A percentile compares a stretch with the other conserved stretches of the same genome.
Evolutionary conservation across 2,797 vertebrate species (phyloP).

Genomic region (Acrossocheilus wenchowensis): DNA sequence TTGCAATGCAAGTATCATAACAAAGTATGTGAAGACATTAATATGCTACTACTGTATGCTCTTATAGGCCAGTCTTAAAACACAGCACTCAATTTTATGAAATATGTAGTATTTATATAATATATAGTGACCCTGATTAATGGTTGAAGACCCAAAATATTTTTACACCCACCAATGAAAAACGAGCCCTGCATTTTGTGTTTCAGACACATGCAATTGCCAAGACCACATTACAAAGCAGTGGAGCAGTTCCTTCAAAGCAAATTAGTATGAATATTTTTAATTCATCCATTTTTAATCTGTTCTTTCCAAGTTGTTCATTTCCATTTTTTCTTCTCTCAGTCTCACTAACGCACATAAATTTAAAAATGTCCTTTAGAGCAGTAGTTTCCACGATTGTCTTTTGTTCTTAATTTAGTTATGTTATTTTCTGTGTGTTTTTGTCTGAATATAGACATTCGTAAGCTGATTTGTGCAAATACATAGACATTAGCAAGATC

Average conservation of each 20-base stretch:
- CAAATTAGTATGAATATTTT: slow-evolving; percentile 57
- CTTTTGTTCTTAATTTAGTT: slow-evolving; percentile 29
- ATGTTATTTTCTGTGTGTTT: slow-evolving; percentile 74
- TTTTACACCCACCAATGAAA: not conserved
- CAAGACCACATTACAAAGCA: slow-evolving; percentile 24
- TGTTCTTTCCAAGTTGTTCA: slow-evolving; percentile 44
- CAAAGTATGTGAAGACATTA: slow-evolving; percentile 12
- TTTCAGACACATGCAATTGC: slow-evolving; percentile 3
- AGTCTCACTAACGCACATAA: slow-evolving; percentile 14
- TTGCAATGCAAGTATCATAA: not conserved
- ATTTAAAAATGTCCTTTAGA: slow-evolving; percentile 1
- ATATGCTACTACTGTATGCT: not conserved
- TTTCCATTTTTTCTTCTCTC: slow-evolving; percentile 9
- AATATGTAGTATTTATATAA: not conserved
- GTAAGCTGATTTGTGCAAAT: slow-evolving; percentile 82
- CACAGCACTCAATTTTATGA: not conserved
- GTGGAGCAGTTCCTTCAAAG: slow-evolving; percentile 16
- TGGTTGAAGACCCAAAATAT: not conserved
- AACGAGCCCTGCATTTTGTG: not conserved
- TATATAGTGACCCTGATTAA: not conserved
- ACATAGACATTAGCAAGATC: slow-evolving; percentile 75
- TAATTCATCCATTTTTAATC: slow-evolving; percentile 47
- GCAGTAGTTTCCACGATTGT: not conserved
- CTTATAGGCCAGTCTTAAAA: not conserved
- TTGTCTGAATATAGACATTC: slow-evolving; percentile 69